Percentiles rank a stretch among this genome's conserved stretches.
Evolutionary conservation across 2,797 vertebrate species (phyloP).

Genomic region (Diplodus puntazzo): DNA sequence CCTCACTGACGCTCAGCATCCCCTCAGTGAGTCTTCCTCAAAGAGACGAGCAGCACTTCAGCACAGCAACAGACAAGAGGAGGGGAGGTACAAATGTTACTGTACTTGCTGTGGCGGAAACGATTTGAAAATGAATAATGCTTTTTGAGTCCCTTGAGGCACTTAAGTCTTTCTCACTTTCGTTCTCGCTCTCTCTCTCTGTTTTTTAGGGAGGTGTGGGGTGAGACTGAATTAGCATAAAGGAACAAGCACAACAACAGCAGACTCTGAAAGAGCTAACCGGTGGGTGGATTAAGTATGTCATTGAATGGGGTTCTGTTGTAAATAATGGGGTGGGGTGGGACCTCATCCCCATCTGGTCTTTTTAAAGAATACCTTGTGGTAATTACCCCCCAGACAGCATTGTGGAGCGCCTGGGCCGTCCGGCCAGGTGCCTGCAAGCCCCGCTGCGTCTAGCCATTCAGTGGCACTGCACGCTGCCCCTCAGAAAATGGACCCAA

Average conservation of each 20-base stretch:
- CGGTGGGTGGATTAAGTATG: conserved; percentile 99
- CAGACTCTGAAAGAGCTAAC: conserved; percentile 93
- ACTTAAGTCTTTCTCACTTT: conserved; percentile 82
- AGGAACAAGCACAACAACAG: conserved; percentile 94
- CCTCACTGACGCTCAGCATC: conserved; percentile 21
- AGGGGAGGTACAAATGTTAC: conserved; percentile 86
- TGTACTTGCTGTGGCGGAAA: conserved; percentile 95
- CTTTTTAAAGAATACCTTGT: conserved; percentile 99
- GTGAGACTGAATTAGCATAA: conserved; percentile 94
- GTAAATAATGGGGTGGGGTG: conserved; percentile 94
- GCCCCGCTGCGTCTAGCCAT: conserved; percentile 94
- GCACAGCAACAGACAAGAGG: conserved; percentile 53
- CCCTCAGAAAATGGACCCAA: conserved; percentile 89
- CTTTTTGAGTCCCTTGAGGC: conserved; percentile 90
- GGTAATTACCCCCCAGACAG: conserved; percentile 99
- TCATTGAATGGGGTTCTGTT: conserved; percentile 99
- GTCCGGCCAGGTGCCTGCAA: conserved; percentile 97
- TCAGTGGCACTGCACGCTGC: conserved; percentile 89
- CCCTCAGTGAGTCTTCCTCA: conserved; percentile 40
- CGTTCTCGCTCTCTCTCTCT: conserved; percentile 60
- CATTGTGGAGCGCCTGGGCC: conserved; percentile 91
- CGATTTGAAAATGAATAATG: conserved; percentile 97
- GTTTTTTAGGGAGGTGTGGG: conserved; percentile 67
- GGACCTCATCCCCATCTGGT: conserved; percentile 94
- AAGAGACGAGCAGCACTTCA: conserved; percentile 68